A percentile compares a stretch with the other conserved stretches of the same genome.
Conservation (phyloP, 2,888 invertebrate species). For the Cancer borealis region DNA sequence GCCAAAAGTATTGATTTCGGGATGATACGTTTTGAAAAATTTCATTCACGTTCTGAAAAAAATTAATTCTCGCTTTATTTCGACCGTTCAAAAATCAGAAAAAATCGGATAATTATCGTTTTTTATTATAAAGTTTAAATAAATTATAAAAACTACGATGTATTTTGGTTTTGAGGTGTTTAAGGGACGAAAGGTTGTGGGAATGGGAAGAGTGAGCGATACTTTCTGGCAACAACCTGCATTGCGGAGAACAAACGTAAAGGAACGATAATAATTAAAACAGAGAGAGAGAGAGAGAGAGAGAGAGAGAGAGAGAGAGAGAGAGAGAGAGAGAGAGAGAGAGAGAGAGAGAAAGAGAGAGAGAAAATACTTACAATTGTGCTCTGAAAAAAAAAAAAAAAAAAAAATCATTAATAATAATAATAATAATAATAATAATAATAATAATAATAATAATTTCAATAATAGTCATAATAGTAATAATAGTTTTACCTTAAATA, state of each 20-base stretch:
- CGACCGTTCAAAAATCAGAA: too few species aligned
- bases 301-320: conserved; percentile 55
- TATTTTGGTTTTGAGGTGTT: too few species aligned
- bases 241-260: neutral
- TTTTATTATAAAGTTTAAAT: neutral
- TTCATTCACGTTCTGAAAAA: too few species aligned
- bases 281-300: too few species aligned
- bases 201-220: neutral
- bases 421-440: conserved; percentile 1
- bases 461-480: neutral
- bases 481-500: neutral
- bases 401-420: neutral
- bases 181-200: neutral
- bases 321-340: conserved; percentile 55
- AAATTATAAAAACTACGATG: neutral
- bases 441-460: neutral
- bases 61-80: too few species aligned
- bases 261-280: neutral
- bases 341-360: conserved; percentile 54
- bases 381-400: neutral
- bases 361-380: neutral
- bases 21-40: too few species aligned
- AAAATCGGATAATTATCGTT: neutral
- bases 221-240: neutral
- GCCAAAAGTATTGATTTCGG: too few species aligned